These are phyloP conservation scores for Chiridota heheva DNA, from an alignment of 35 echinoderm and acorn worm genomes.

Conservation along the genomic window DNA sequence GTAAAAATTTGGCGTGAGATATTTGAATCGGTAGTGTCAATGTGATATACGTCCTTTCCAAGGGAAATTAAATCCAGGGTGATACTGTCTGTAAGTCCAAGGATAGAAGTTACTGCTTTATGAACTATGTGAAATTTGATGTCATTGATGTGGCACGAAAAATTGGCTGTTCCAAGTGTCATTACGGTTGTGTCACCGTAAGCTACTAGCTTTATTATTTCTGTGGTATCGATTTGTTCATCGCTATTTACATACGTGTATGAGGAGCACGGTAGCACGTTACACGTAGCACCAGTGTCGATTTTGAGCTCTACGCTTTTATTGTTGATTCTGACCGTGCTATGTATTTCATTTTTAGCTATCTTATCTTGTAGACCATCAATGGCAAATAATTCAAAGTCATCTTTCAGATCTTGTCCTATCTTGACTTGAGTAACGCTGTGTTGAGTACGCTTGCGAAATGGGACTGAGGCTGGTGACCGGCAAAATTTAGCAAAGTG, in stretches of 20 bases:
- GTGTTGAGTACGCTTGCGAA: too few relatives aligned
- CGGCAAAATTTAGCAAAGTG: constrained; percentile 19
- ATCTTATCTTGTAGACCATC: not conserved
- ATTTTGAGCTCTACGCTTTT: not conserved
- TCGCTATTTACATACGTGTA: not conserved
- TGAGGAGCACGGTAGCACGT: not conserved
- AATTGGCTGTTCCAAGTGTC: constrained; percentile 7
- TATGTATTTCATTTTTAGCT: constrained; percentile 12
- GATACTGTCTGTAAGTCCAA: constrained; percentile 24
- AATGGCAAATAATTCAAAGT: not conserved
- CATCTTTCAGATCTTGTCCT: not conserved
- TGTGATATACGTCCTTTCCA: constrained; percentile 12
- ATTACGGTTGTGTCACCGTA: constrained; percentile 3
- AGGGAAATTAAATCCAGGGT: constrained; percentile 1
- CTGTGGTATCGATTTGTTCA: not conserved
- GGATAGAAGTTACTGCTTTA: not conserved
- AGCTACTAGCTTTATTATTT: not conserved
- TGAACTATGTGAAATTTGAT: constrained; percentile 12
- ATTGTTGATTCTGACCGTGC: not conserved
- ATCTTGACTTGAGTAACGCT: too few relatives aligned
- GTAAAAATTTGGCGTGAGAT: not conserved
- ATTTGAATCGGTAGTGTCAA: not conserved
- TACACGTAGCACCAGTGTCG: constrained; percentile 37
- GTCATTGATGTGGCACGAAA: not conserved
- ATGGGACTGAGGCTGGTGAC: not conserved